These are phyloP conservation scores for Hippocampus kuda DNA, from an alignment of 2,797 vertebrate genomes.

Conservation along the genomic window DNA sequence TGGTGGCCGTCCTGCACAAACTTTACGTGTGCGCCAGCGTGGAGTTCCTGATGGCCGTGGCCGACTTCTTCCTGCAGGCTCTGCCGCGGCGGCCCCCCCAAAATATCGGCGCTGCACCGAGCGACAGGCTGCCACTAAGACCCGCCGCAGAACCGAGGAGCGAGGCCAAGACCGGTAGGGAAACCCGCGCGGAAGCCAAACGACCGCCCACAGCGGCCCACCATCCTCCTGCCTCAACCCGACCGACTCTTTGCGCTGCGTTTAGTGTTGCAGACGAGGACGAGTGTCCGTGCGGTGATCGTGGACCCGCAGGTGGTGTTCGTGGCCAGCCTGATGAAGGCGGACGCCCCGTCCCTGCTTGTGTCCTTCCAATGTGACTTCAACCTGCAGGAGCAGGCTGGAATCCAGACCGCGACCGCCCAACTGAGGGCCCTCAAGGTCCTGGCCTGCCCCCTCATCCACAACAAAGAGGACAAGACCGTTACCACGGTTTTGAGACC, in stretches of 20 bases:
- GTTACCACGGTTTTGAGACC: conserved; percentile 85
- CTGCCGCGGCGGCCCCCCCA: conserved; percentile 55
- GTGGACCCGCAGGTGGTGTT: conserved; percentile 92
- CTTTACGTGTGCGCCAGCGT: conserved; percentile 87
- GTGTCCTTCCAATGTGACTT: conserved; percentile 83
- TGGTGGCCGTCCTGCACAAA: conserved; percentile 81
- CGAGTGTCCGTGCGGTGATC: conserved; percentile 71
- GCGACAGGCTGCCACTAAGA: conserved; percentile 62
- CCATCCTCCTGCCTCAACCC: neutral
- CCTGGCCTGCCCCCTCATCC: conserved; percentile 85
- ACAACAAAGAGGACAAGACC: conserved; percentile 59
- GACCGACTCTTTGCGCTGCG: neutral
- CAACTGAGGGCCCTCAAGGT: conserved; percentile 76
- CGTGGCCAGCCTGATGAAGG: conserved; percentile 81
- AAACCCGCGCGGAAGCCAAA: neutral
- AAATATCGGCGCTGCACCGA: fast-evolving
- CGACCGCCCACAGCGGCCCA: neutral
- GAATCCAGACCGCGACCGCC: conserved; percentile 69
- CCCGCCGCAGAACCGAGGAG: conserved; percentile 56
- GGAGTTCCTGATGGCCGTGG: conserved; percentile 89
- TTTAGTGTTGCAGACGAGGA: conserved; percentile 42
- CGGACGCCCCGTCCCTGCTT: conserved; percentile 80
- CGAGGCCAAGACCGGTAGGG: conserved; percentile 46
- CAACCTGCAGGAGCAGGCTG: conserved; percentile 55
- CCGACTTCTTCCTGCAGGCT: conserved; percentile 88